These are phyloP conservation scores for Apodemia mormo DNA, from an alignment of 2,888 invertebrate species.

Conservation along the genomic window DNA sequence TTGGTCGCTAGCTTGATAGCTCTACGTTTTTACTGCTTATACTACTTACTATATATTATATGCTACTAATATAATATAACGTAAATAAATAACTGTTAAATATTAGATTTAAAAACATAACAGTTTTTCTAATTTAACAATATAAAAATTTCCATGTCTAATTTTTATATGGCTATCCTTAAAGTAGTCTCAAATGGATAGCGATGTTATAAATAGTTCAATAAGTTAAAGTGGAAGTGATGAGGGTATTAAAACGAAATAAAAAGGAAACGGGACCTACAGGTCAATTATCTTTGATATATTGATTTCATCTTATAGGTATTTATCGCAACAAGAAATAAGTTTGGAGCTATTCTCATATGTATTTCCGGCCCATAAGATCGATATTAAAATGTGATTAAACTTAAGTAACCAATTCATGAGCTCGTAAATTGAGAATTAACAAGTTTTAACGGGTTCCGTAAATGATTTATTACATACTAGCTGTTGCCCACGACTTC, in stretches of 20 bases:
- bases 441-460: not conserved
- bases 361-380: not conserved
- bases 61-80: no score
- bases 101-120: no score
- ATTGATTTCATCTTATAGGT: conserved; percentile 6
- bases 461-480: not conserved
- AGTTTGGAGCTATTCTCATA: not conserved
- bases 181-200: not conserved
- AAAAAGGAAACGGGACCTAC: not conserved
- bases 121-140: no score
- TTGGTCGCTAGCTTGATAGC: no score
- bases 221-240: not conserved
- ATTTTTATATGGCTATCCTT: no score
- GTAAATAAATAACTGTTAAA: no score
- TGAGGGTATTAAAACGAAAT: conserved; percentile 4
- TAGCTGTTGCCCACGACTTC: no score
- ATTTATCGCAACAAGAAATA: not conserved
- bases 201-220: not conserved
- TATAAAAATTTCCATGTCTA: no score
- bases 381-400: not conserved
- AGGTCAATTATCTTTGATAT: conserved; percentile 17
- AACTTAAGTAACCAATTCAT: not conserved
- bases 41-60: no score
- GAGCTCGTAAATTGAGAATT: not conserved
- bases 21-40: no score